Percentiles rank a stretch among this genome's conserved stretches.
These are phyloP conservation scores for Meteorus sp. DNA, from an alignment of 1,140 invertebrate species.

Conservation along the genomic window DNA sequence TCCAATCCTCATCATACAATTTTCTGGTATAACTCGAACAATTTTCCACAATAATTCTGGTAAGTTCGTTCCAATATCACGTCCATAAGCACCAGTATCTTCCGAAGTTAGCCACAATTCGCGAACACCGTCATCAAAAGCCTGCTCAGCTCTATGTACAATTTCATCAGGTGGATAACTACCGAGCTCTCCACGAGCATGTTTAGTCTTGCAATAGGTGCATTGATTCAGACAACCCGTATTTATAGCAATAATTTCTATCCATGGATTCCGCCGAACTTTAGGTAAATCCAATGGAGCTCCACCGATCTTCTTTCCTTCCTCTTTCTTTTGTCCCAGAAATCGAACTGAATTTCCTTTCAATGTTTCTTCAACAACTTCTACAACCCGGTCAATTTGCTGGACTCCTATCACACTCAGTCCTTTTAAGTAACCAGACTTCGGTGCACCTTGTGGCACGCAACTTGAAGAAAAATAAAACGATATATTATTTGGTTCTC, in stretches of 20 bases:
- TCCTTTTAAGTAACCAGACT: constrained; percentile 73
- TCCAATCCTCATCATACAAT: constrained; percentile 85
- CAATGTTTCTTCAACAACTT: constrained; percentile 97
- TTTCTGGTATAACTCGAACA: constrained; percentile 88
- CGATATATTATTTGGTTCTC: background rate
- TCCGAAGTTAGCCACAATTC: constrained; percentile 99
- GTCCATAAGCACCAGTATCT: constrained; percentile 95
- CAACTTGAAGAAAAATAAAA: constrained; percentile 54
- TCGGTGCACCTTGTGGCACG: constrained; percentile 88
- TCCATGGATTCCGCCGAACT: constrained; percentile 90
- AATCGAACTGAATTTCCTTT: constrained; percentile 88
- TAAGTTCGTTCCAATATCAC: constrained; percentile 88
- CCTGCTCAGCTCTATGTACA: constrained; percentile 76
- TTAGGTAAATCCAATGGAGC: constrained; percentile 88
- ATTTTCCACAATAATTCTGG: constrained; percentile 85
- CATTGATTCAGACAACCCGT: constrained; percentile 98
- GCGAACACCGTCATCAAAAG: constrained; percentile 89
- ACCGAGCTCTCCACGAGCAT: constrained; percentile 91
- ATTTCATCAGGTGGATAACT: constrained; percentile 90
- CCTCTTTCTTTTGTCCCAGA: constrained; percentile 79
- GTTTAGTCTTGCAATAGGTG: constrained; percentile 98
- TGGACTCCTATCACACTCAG: constrained; percentile 95
- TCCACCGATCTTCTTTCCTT: constrained; percentile 83
- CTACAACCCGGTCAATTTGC: constrained; percentile 96
- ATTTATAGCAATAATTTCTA: constrained; percentile 98